These are phyloP conservation scores for Hedychridium roseum DNA, from an alignment of 2,888 invertebrate species.

Conservation along the genomic window DNA sequence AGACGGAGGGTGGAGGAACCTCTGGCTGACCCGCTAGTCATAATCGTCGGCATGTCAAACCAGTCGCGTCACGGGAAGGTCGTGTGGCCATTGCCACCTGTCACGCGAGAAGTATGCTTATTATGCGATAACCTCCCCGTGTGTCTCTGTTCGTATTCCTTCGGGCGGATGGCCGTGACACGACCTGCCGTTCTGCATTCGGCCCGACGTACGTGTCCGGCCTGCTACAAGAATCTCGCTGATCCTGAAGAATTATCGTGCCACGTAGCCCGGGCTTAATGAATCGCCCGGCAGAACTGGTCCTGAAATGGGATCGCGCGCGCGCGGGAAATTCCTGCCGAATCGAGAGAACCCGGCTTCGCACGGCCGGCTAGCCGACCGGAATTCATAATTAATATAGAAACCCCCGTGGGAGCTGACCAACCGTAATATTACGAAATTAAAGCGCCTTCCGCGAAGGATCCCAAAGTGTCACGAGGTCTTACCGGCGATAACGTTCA, in stretches of 20 bases:
- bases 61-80: constrained; percentile 27
- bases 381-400: constrained; percentile 16
- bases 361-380: constrained; percentile 17
- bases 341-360: constrained; percentile 34
- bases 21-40: constrained; percentile 6
- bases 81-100: constrained; percentile 18
- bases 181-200: too few species aligned
- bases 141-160: neutral
- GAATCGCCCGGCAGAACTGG: constrained; percentile 27
- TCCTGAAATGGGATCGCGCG: constrained; percentile 26
- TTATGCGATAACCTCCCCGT: constrained; percentile 21
- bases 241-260: constrained; percentile 23
- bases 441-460: too few species aligned
- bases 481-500: too few species aligned
- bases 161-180: too few species aligned
- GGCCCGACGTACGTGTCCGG: too few species aligned
- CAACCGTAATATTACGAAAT: too few species aligned
- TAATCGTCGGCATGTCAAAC: constrained; percentile 40
- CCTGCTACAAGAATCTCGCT: too few species aligned
- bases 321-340: constrained; percentile 22
- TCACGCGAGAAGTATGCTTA: constrained; percentile 43
- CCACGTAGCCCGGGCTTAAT: constrained; percentile 24
- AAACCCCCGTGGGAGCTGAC: constrained; percentile 15
- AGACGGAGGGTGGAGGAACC: constrained; percentile 11
- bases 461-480: too few species aligned